phyloP scores from a whole-genome alignment of 2,113 vertebrate species.

The Labeo rohita region DNA sequence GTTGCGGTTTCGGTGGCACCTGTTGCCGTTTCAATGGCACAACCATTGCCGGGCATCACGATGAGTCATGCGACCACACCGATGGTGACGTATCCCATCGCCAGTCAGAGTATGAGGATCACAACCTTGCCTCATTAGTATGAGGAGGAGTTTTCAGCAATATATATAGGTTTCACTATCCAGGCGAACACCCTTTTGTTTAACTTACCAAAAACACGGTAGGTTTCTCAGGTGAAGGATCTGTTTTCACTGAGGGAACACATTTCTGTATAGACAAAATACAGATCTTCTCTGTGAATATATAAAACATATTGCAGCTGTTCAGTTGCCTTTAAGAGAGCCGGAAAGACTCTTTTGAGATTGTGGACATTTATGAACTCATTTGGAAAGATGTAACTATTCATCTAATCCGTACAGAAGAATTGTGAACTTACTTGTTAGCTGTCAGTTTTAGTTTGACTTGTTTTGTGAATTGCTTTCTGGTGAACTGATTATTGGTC shows the following conservation, averaged over 20 bases:
- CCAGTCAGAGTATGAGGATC: constrained; percentile 97
- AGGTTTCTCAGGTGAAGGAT: background rate
- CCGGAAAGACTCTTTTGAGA: background rate
- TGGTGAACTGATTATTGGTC: constrained; percentile 58
- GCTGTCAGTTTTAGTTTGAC: constrained; percentile 18
- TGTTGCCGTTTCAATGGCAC: constrained; percentile 93
- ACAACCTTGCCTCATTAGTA: constrained; percentile 92
- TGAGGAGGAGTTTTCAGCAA: background rate
- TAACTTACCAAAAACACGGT: background rate
- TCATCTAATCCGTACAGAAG: background rate
- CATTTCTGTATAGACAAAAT: background rate
- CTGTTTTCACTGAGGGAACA: background rate
- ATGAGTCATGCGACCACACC: constrained; percentile 97
- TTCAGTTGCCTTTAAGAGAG: constrained; percentile 1
- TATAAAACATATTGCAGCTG: background rate
- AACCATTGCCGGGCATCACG: constrained; percentile 90
- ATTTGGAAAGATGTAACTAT: constrained; percentile 22
- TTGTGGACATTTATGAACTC: background rate
- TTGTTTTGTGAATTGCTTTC: constrained; percentile 52
- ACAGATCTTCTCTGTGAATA: background rate
- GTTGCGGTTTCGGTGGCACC: constrained; percentile 95
- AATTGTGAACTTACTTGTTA: constrained; percentile 11
- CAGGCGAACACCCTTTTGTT: background rate
- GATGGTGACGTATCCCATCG: constrained; percentile 96
- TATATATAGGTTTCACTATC: background rate